Evolutionary conservation across 2,888 invertebrate species (phyloP), one percentile per base, ranked within the genome.

Genomic region (Horisme vitalbata): DNA sequence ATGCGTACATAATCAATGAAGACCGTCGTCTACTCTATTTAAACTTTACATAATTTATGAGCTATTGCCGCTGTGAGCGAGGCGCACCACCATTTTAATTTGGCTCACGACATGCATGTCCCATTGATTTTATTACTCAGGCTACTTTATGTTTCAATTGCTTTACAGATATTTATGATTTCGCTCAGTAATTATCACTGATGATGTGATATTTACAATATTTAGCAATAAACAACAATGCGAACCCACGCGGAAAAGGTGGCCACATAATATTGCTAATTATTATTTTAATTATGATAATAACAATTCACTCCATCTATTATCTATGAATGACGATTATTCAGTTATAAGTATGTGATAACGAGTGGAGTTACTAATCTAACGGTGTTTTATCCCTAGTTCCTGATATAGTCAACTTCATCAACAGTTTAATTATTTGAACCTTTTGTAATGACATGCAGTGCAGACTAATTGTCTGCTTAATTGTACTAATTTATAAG

Each of bases 31-130:
- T 51, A 38, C 49, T 58, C 59, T 59, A 67, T 65, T 65, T 57
- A 54, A 63, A 54, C 61, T 55, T 61, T 67, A 55, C 59, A 75
- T 77, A 69, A 76, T 73, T 76, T 67, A 79, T 73, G 59, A 64
- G 60, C 45, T 55, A 60, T 67, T 65, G 68, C 68, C 71, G 52
- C 69, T 55, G 61, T 61, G 60, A 52, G 53, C n/a, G n/a, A n/a
- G n/a, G n/a, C 52, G 49, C 44, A 53, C 60, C 28, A 52, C 41
- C 50, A 57, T 61, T 63, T 59, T 61, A 69, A 71, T 71, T 70
- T 61, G 57, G 45, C 63, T 59, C 59, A 57, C 50, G 66, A 59
- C 64, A 62, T 55, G 55, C 56, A n/a, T n/a, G n/a, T 55, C 59
- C 58, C 64, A 68, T 68, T 65, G 56, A 55, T 45, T 65, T 63